These are phyloP conservation scores for Eupithecia dodoneata DNA, from an alignment of 2,888 invertebrate genomes.

Conservation along the genomic window DNA sequence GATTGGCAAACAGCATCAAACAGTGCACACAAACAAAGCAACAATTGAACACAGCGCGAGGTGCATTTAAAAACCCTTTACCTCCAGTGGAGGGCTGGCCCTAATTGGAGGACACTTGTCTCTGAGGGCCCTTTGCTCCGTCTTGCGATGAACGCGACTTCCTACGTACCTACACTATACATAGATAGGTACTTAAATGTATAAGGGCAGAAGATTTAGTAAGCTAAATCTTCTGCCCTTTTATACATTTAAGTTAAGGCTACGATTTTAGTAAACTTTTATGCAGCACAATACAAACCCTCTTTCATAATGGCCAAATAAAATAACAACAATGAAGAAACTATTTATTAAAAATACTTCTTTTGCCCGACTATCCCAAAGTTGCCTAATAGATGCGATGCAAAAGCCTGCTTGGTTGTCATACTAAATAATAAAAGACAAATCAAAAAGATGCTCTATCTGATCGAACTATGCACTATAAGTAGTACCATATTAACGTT, in stretches of 20 bases:
- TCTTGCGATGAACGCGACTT: neutral
- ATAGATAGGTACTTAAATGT: neutral
- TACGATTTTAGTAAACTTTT: neutral
- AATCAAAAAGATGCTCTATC: neutral
- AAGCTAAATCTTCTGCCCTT: too few relatives aligned
- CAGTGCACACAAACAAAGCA: conserved; percentile 28
- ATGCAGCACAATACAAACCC: neutral
- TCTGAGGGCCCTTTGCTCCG: conserved; percentile 59
- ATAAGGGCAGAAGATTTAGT: neutral
- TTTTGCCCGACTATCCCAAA: neutral
- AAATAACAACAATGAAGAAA: too few relatives aligned
- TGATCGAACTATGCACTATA: too few relatives aligned
- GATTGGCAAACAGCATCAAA: neutral
- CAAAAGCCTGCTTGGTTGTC: neutral
- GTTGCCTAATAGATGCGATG: neutral
- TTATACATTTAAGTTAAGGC: too few relatives aligned
- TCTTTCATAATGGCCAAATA: neutral
- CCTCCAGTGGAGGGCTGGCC: conserved; percentile 52
- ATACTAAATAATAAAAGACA: neutral
- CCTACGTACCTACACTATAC: neutral
- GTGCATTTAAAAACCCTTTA: conserved; percentile 56
- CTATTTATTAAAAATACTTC: neutral
- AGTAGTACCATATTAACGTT: too few relatives aligned
- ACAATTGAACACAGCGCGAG: conserved; percentile 23
- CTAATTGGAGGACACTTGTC: conserved; percentile 77